Base-by-base conservation (phyloP, 2,113 vertebrate genomes). In the crab-eating macaque (Macaca fascicularis) region DNA sequence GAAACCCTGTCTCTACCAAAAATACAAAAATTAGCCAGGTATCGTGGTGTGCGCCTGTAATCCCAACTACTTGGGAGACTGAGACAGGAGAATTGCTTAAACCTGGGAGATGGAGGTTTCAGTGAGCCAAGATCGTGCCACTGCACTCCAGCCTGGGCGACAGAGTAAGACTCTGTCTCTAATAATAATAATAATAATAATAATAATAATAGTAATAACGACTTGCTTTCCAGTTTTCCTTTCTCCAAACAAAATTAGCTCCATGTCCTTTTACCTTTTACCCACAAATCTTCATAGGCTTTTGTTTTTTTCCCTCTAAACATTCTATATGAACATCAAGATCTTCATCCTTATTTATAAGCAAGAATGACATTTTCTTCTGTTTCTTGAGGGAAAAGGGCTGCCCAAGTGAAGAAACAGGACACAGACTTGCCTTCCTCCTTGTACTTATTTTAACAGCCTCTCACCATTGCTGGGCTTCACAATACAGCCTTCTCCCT, bases 221-320 rank as follows among this genome's bases (percentile, higher is more conserved):
- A 19, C 52, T 52, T 94, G 76, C 38, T 88, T n/a, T 61, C 32
- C 11, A 14, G 43, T n/a, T 76, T 92, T 81, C 67, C 45, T 86
- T 92, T 88, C 48, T 81, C 70, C 50, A 90, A 50, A 81, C n/a
- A 95, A 85, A 90, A 88, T 38, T 70, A 78, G 48, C 35, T 75
- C 57, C 35, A 87, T 40, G 3, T 91, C 35, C 20, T 85, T 89
- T 84, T n/a, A 86, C 5, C 5, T 79, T 90, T 83, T 23, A 43
- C 52, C 57, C 20, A 50, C 61, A 96, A 95, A 52, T 89, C 35
- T 96, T 45, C 88, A 14, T 50, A 90, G 55, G 2, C 72, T 83
- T 94, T 70, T 32, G 79, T 16, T 48, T 70, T 22, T 35, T n/a
- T 61, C n/a, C 22, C 69, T 12, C 27, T 19, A 69, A 69, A 20